Percentiles rank a stretch among this genome's conserved stretches.
Evolutionary conservation across 1,140 invertebrate genomes (phyloP).

Genomic region (Drosophila asahinai): DNA sequence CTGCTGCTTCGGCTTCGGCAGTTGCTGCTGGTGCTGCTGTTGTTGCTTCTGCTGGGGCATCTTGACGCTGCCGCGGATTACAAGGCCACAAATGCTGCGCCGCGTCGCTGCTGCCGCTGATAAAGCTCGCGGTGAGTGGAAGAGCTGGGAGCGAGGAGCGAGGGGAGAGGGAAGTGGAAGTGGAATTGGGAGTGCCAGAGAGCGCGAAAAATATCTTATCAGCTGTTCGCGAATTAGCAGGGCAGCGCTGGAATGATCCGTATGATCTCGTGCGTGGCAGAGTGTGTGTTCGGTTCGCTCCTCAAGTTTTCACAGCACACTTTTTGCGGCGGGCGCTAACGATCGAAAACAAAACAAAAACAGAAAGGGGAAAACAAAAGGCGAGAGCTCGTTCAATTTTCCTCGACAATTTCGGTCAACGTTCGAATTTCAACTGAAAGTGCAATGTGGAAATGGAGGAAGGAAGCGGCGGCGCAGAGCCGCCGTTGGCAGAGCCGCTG

Average conservation of each 20-base stretch:
- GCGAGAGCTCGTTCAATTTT: slow-evolving; percentile 24
- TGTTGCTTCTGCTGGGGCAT: slow-evolving; percentile 56
- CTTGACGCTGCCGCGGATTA: slow-evolving; percentile 50
- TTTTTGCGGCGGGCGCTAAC: slow-evolving; percentile 10
- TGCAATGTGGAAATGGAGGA: slow-evolving; percentile 72
- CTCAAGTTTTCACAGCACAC: slow-evolving; percentile 18
- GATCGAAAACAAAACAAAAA: slow-evolving; percentile 42
- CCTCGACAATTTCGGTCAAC: slow-evolving; percentile 76
- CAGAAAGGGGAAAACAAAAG: slow-evolving; percentile 36
- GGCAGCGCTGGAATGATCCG: slow-evolving; percentile 47
- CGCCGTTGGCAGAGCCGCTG: slow-evolving; percentile 17
- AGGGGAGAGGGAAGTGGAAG: slow-evolving; percentile 9
- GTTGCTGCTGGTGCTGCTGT: slow-evolving; percentile 7
- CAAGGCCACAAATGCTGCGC: slow-evolving; percentile 58
- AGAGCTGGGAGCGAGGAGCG: slow-evolving; percentile 8
- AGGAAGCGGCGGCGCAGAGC: slow-evolving; percentile 56
- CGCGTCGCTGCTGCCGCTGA: slow-evolving; percentile 60
- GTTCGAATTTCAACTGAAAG: slow-evolving; percentile 79
- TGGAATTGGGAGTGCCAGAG: slow-evolving; percentile 9
- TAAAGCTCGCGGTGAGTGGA: slow-evolving; percentile 28
- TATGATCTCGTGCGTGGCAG: slow-evolving; percentile 51
- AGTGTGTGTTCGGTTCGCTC: slow-evolving; percentile 18
- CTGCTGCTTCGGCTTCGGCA: slow-evolving; percentile 1
- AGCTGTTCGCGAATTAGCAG: slow-evolving; percentile 36
- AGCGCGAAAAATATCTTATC: slow-evolving; percentile 59